A percentile compares a stretch with the other conserved stretches of the same genome.
phyloP scores from a whole-genome alignment of 2,797 vertebrate species.

The Rachycentron canadum region DNA sequence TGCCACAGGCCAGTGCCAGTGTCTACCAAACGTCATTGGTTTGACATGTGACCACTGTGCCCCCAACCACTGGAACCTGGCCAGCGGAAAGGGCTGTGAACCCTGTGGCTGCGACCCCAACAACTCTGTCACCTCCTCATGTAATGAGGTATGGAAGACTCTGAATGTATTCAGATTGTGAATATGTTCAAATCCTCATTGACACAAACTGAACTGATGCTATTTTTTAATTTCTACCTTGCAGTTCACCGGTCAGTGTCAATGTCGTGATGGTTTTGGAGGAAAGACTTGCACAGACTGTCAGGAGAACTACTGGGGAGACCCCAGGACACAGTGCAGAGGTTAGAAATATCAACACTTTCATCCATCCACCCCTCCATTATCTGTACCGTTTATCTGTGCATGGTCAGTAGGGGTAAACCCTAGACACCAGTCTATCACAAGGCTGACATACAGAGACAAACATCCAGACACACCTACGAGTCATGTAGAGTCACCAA shows the following conservation, averaged over 20 bases:
- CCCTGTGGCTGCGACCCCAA: constrained; percentile 91
- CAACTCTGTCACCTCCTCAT: constrained; percentile 88
- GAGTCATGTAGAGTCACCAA: too few relatives aligned
- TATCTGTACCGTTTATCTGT: too few relatives aligned
- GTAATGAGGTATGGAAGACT: constrained; percentile 90
- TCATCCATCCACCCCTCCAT: too few relatives aligned
- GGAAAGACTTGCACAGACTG: constrained; percentile 93
- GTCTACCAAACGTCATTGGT: constrained; percentile 91
- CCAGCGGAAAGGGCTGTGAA: constrained; percentile 90
- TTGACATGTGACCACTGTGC: constrained; percentile 93
- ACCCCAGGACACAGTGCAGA: constrained; percentile 91
- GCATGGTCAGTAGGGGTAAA: too few relatives aligned
- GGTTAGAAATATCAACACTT: constrained; percentile 80
- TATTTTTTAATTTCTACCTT: neutral
- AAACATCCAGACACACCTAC: too few relatives aligned
- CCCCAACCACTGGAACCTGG: constrained; percentile 95
- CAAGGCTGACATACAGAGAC: too few relatives aligned
- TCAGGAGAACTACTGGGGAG: constrained; percentile 96
- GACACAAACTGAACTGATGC: neutral
- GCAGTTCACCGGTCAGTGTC: constrained; percentile 96
- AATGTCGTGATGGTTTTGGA: constrained; percentile 93
- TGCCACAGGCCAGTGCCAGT: constrained; percentile 92
- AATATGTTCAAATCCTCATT: neutral
- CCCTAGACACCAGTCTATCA: too few relatives aligned
- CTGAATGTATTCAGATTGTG: neutral